Conservation (phyloP, 2,113 vertebrate species). For the Oreochromis aureus region DNA sequence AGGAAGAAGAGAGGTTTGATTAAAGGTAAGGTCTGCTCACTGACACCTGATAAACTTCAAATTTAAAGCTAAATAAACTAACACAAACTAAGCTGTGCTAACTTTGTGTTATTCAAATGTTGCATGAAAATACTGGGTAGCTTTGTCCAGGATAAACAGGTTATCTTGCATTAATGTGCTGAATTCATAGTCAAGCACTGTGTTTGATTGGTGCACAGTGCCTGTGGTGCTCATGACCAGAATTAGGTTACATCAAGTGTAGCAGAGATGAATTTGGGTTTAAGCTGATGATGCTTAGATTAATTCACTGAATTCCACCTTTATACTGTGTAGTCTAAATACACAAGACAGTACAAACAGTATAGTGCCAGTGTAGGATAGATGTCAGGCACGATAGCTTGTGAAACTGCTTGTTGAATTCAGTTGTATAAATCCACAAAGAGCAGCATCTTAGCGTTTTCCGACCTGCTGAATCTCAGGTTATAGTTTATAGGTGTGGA, state of each 20-base stretch:
- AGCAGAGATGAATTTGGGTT: neutral
- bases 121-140: neutral
- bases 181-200: neutral
- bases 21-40: neutral
- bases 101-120: neutral
- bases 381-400: neutral
- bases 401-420: neutral
- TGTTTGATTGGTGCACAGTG: neutral
- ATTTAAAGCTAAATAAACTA: neutral
- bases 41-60: neutral
- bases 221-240: neutral
- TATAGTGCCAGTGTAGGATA: neutral
- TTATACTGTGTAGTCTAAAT: neutral
- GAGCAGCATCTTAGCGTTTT: neutral
- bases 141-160: neutral
- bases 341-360: neutral
- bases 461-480: neutral
- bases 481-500: neutral
- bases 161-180: neutral
- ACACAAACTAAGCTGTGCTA: neutral
- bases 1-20: neutral
- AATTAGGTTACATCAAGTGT: neutral
- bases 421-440: neutral
- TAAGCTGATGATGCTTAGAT: neutral
- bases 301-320: neutral